Base-by-base conservation (phyloP, 2,797 vertebrate genomes). In the Trachurus trachurus region DNA sequence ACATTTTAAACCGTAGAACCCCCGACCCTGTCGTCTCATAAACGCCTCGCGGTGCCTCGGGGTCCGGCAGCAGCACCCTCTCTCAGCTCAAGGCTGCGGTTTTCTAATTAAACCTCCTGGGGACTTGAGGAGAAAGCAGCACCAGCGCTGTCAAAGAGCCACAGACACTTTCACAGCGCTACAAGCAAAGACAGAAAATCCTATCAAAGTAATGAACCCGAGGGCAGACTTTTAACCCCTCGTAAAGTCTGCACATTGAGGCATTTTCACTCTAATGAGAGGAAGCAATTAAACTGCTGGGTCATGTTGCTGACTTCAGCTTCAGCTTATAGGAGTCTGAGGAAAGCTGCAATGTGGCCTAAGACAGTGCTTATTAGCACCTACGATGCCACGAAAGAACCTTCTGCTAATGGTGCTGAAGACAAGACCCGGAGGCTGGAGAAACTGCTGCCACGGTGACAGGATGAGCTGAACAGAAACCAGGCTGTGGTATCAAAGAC, bases 61-160 rank as follows among this genome's bases (percentile, higher is more conserved):
- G 7, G 62, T 68, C 78, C 58, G 26, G 26, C 26, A 9, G 26
- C 54, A 53, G 70, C 53, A 13, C 44, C 44, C 19, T 60, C 59
- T 67, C 72, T 71, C 69, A 40, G 56, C 74, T 59, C 54, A 58
- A 77, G 50, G 59, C 77, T 74, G 65, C 66, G 42, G 75, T 87
- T 79, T 92, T 26, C 89, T 92, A 93, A 94, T 93, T 86, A 91
- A 93, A 92, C 81, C 87, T 81, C 82, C 70, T 34, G 84, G 81
- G 90, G 75, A 79, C 77, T 75, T 85, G 44, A 84, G 39, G 54
- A 84, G 72, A 73, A 3, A 26, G 71, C 75, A 69, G 68, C 84
- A 69, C 75, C 80, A 52, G 79, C 52, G 70, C 86, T 85, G 89
- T 86, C 86, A 62, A 75, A 76, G 78, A 85, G 80, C 75, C 34